phyloP scores from a whole-genome alignment of 2,888 invertebrate species.

The Zeuzera pyrina region DNA sequence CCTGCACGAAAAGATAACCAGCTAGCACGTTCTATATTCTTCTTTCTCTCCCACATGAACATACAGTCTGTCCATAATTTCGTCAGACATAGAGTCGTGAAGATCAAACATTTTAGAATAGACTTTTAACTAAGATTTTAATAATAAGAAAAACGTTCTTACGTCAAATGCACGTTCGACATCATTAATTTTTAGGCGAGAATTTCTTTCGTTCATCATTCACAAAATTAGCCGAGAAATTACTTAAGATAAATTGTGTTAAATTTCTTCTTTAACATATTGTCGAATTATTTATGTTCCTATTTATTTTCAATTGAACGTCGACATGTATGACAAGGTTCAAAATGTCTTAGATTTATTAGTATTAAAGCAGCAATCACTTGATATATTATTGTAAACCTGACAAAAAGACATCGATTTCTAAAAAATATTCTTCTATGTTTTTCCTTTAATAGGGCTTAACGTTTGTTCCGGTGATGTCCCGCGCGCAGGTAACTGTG shows the following conservation, averaged over 20 bases:
- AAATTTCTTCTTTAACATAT: conserved; percentile 10
- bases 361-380: not conserved
- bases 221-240: conserved; percentile 22
- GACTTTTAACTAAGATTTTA: too few relatives aligned
- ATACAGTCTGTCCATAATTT: too few relatives aligned
- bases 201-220: conserved; percentile 23
- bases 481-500: conserved; percentile 1
- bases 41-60: too few relatives aligned
- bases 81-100: too few relatives aligned
- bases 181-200: conserved; percentile 30
- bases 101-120: too few relatives aligned
- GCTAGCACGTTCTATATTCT: too few relatives aligned
- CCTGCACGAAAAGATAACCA: too few relatives aligned
- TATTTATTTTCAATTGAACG: not conserved
- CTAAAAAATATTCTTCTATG: conserved; percentile 3
- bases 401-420: not conserved
- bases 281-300: too few relatives aligned
- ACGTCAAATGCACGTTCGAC: conserved; percentile 26
- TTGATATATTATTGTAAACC: not conserved
- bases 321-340: not conserved
- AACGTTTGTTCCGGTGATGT: conserved; percentile 9
- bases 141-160: conserved; percentile 5
- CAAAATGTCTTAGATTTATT: not conserved
- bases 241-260: conserved; percentile 17
- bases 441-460: conserved; percentile 31